Base-by-base conservation (phyloP, 1,140 invertebrate genomes). In the Pogonognathellus flavescens region DNA sequence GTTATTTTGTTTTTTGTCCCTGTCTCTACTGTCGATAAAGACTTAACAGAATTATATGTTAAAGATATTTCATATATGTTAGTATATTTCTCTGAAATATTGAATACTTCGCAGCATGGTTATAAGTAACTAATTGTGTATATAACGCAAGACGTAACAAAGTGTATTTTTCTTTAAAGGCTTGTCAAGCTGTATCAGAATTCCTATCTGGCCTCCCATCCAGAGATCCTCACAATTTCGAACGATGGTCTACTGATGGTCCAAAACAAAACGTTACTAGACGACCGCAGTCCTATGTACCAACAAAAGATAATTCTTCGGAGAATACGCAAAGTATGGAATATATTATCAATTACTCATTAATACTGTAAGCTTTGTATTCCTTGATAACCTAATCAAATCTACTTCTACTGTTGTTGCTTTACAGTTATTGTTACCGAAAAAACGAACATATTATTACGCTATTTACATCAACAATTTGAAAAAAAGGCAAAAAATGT, bases 391-490 rank as follows among this genome's bases (percentile, higher is more conserved):
- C 1, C 31, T 41, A 41, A 41, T 41, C 6, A 16, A 18, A 55
- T 10, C 1, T 82, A 84, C 76, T 83, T 72, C 84, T 18, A 82
- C 80, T 83, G 22, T 86, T 76, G 90, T 91, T 90, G 89, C 88
- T 89, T 94, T 95, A 87, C 92, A 96, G 95, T 97, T 89, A 98
- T 98, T 90, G 97, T 97, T 31, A 97, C 96, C 90, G 97, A 98
- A 91, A 97, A 97, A 92, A 96, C 96, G 70, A 97, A 97, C 90
- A 97, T 98, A 88, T 92, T 98, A 83, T 91, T 98, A 89, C 94
- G 96, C 92, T 98, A 97, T 91, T 93, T 98, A 84, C 96, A 97
- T 89, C 96, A 97, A 89, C 95, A 97, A 91, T 96, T 97, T 89
- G 97, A 96, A 92, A 97, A 97, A 93, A 84, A 76, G 18, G 66